These are phyloP conservation scores for Cettia cetti DNA, from an alignment of 2,113 vertebrate genomes.

Conservation along the genomic window DNA sequence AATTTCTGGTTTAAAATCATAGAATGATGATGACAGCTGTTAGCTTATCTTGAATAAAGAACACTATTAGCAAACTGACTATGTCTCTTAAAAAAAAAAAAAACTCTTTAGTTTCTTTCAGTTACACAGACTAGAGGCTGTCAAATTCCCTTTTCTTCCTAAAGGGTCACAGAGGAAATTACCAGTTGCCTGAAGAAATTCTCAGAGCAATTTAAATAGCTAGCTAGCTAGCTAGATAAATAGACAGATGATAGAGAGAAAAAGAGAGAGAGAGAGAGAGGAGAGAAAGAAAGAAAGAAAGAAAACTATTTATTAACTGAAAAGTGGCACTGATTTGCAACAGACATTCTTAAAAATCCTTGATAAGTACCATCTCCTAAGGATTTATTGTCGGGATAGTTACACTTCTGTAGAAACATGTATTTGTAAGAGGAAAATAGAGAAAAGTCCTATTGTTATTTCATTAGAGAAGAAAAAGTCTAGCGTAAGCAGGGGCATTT, in stretches of 20 bases:
- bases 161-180: not conserved
- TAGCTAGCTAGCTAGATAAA: not conserved
- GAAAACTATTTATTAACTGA: not conserved
- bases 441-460: not conserved
- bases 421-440: not conserved
- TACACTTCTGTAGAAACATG: not conserved
- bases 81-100: not conserved
- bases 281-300: not conserved
- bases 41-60: not conserved
- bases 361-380: not conserved
- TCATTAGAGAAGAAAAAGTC: not conserved
- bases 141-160: not conserved
- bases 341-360: not conserved
- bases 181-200: not conserved
- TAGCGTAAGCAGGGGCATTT: not conserved
- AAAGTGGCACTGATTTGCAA: not conserved
- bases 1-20: not conserved
- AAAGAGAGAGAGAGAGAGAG: not conserved
- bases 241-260: not conserved
- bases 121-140: not conserved
- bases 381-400: not conserved
- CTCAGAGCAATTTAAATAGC: not conserved
- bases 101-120: not conserved
- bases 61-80: not conserved
- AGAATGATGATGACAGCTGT: not conserved